Percentiles rank a stretch among this genome's conserved stretches.
Conservation (phyloP, 2,797 vertebrate genomes). For the Cossypha polioptera region DNA sequence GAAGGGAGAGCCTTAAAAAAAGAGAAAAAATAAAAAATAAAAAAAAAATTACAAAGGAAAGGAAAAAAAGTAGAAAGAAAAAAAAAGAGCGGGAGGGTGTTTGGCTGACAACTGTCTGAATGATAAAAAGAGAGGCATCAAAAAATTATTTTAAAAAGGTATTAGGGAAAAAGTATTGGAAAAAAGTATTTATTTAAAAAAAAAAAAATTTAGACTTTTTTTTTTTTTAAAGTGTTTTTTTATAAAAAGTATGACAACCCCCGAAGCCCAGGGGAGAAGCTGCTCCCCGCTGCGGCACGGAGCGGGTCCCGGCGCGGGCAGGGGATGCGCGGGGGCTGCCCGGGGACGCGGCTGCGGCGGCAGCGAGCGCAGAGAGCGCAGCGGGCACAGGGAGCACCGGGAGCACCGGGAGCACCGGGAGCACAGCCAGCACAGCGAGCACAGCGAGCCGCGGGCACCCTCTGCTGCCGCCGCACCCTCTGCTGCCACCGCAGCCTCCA, state of each 20-base stretch:
- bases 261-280: background rate
- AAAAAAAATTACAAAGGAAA: too few species aligned
- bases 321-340: background rate
- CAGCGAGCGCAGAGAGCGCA: too few species aligned
- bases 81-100: accelerated
- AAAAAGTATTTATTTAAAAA: too few species aligned
- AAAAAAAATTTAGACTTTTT: too few species aligned
- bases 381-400: too few species aligned
- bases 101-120: background rate
- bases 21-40: too few species aligned
- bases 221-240: background rate
- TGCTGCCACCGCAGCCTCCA: background rate
- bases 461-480: background rate
- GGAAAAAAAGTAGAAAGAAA: too few species aligned
- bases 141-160: background rate
- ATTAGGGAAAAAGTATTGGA: background rate
- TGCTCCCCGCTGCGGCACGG: background rate
- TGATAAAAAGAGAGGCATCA: background rate
- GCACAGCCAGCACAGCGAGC: background rate
- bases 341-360: background rate
- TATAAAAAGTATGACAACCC: accelerated
- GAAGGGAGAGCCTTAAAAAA: background rate
- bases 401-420: too few species aligned
- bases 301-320: background rate
- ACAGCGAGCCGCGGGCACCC: background rate